Evolutionary conservation across 1,140 invertebrate species (phyloP).

Genomic region (Saccostrea glomerata): DNA sequence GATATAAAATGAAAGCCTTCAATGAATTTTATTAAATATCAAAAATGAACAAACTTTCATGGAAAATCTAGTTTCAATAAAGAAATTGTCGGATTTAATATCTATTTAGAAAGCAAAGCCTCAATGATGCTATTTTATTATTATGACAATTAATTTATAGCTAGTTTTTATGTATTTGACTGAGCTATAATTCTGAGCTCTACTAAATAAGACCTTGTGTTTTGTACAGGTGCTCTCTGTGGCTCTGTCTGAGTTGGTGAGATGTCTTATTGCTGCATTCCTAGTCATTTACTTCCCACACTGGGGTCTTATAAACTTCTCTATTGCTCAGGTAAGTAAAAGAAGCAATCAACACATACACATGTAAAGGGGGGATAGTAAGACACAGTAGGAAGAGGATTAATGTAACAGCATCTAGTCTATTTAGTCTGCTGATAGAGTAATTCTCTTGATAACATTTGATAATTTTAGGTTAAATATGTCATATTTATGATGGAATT

Average conservation of each 20-base stretch:
- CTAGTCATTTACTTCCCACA: slow-evolving; percentile 69
- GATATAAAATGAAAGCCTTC: too few species aligned
- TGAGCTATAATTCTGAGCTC: too few species aligned
- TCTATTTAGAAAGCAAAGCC: too few species aligned
- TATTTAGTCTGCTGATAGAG: neutral
- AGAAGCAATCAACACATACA: neutral
- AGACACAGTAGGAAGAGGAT: neutral
- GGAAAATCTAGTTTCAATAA: too few species aligned
- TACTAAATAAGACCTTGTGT: neutral
- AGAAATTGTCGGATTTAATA: too few species aligned
- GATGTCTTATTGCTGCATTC: slow-evolving; percentile 66
- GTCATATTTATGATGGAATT: neutral
- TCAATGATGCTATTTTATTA: too few species aligned
- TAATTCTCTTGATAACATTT: too few species aligned
- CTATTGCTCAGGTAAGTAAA: slow-evolving; percentile 71
- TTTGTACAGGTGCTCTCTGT: slow-evolving; percentile 71
- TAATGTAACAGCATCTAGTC: neutral
- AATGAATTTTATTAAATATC: too few species aligned
- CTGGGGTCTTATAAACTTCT: slow-evolving; percentile 73
- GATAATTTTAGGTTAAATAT: too few species aligned
- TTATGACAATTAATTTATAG: too few species aligned
- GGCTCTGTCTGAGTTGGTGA: slow-evolving; percentile 69
- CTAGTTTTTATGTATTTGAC: too few species aligned
- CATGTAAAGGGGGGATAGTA: neutral
- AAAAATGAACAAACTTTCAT: too few species aligned